Base-by-base conservation (phyloP, 1,140 invertebrate species). In the Drosophila ambigua region DNA sequence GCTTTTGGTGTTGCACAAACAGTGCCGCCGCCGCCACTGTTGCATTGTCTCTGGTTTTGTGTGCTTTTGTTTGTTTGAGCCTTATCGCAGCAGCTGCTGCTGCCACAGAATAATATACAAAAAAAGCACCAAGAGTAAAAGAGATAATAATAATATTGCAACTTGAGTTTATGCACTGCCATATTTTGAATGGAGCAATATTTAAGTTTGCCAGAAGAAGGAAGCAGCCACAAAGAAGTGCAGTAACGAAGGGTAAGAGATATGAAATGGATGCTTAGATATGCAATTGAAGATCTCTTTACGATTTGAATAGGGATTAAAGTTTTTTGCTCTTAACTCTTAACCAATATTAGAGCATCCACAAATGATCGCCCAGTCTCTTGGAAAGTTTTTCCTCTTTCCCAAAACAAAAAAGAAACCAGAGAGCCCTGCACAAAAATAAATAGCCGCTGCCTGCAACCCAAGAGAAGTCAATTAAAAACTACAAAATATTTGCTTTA, bases 1-100 rank as follows among this genome's bases (percentile, higher is more conserved):
- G 53, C 79, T 63, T 73, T 68, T 66, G 63, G 45, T 57, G 58
- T 85, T 85, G 77, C 82, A 78, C 72, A 79, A 83, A 72, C 55
- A 49, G 60, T 39, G 61, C 55, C 62, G 62, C 67, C 44, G 50
- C 48, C 64, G 49, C 60, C 59, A 48, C 67, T 64, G 64, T 62
- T 63, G 63, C 52, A 77, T 67, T 72, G 60, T 78, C 58, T 73
- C 45, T 63, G 48, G 31, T 39, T 60, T 63, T 54, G 68, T 50
- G 52, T 46, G 49, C 63, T 72, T 59, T 41, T 41, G 58, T 61
- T 76, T 54, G 45, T 23, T 20, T 59, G 41, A 4, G 45, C 63
- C 77, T 85, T 80, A 84, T 85, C 77, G 67, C 61, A 48, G 54
- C n/a, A 51, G 50, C 45, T 7, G 52, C 48, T 77, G 45, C 64